Evolutionary conservation across 1,140 invertebrate genomes (phyloP).

Genomic region (Nautilus pompilius): DNA sequence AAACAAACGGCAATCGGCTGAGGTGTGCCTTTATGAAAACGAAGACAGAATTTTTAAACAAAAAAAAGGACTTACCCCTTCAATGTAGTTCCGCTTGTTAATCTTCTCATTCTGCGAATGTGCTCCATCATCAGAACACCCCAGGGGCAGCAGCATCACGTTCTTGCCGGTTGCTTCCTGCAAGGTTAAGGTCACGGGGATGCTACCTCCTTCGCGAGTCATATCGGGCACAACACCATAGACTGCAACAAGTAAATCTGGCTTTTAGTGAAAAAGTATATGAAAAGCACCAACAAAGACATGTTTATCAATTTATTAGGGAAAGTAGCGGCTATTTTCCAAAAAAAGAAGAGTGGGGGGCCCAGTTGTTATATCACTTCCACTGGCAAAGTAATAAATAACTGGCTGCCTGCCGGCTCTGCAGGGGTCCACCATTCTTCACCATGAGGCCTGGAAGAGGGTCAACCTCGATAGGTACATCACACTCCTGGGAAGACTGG

Average conservation of each 20-base stretch:
- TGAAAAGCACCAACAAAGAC: neutral
- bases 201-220: slow-evolving; percentile 93
- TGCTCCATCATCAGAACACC: slow-evolving; percentile 87
- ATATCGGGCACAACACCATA: slow-evolving; percentile 91
- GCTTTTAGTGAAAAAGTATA: neutral
- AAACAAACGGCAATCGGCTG: too few species aligned
- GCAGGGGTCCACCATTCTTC: too few species aligned
- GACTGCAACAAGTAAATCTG: slow-evolving; percentile 58
- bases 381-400: too few species aligned
- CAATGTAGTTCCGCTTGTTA: slow-evolving; percentile 86
- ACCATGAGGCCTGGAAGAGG: too few species aligned
- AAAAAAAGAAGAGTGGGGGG: neutral
- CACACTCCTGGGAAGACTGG: too few species aligned
- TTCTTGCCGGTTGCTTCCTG: slow-evolving; percentile 81
- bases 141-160: slow-evolving; percentile 84
- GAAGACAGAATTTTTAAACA: neutral
- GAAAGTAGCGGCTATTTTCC: neutral
- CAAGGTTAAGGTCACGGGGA: slow-evolving; percentile 88
- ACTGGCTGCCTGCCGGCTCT: too few species aligned
- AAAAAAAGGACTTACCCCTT: slow-evolving; percentile 67
- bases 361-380: too few species aligned
- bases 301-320: neutral
- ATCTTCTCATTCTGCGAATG: slow-evolving; percentile 99
- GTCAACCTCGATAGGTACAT: too few species aligned
- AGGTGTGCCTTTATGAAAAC: too few species aligned